Evolutionary conservation across 2,888 invertebrate species (phyloP), one percentile per base, ranked within the genome.

Genomic region (Zootermopsis nevadensis): DNA sequence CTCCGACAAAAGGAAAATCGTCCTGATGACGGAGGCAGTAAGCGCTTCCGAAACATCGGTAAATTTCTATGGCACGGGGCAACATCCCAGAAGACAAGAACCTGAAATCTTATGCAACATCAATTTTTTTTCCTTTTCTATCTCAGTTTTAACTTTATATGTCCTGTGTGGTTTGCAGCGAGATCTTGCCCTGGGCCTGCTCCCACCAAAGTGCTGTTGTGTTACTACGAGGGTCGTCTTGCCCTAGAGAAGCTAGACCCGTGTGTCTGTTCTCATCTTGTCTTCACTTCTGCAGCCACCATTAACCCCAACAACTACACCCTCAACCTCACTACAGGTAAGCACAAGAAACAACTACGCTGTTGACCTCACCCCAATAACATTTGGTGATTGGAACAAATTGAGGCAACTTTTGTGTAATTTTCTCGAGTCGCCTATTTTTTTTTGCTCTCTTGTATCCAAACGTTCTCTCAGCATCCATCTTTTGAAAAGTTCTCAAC

Each of bases 141-240:
- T n/a, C 15, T 48, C 48, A 19, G 19, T 15, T 6, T 19, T 48
- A 48, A 48, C 19, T 19, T 48, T 3, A 48, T 19, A 19, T 48
- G 48, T 27, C 66, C 10, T 66, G 7, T 66, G 8, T 27, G 27
- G 4, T 33, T 74, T 74, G 0, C 74, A 74, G 74, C 74, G 74
- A 38, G 38, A n/a, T 38, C 74, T n/a, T 82, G 82, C 42, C n/a
- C 69, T 4, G 66, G 77, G n/a, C 69, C 67, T 8, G 27, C 35
- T 10, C 83, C 83, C 42, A 84, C 69, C 77, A 86, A 86, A 80
- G 82, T 85, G 33, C 76, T 87, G n/a, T 74, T 87, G 42, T 87
- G 87, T 82, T 87, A 87, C 82, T 81, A 86, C 60, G 85, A 86
- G 55, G 86, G 85, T 33, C 42, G 42, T 27, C 42, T 85, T n/a